These are phyloP conservation scores for Fragum whitleyi DNA, from an alignment of 2,888 invertebrate genomes.

Conservation along the genomic window DNA sequence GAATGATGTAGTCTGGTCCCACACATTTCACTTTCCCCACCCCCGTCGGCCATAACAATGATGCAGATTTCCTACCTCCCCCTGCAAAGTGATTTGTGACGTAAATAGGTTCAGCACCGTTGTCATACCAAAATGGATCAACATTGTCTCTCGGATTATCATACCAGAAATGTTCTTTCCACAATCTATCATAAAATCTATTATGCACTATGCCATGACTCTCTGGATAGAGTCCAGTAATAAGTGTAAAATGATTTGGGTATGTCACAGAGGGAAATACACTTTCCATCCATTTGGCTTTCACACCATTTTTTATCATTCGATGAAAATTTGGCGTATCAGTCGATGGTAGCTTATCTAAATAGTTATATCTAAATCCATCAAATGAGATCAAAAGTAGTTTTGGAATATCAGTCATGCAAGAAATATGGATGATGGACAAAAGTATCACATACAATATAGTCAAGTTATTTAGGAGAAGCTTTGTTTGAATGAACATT, in stretches of 20 bases:
- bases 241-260: slow-evolving; percentile 90
- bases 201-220: slow-evolving; percentile 90
- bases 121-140: slow-evolving; percentile 85
- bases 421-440: neutral
- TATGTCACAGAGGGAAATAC: slow-evolving; percentile 88
- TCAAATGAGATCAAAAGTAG: slow-evolving; percentile 85
- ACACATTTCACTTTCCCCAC: slow-evolving; percentile 86
- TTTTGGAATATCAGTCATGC: slow-evolving; percentile 50
- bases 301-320: slow-evolving; percentile 87
- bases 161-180: slow-evolving; percentile 67
- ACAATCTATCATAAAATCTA: slow-evolving; percentile 87
- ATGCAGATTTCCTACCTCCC: slow-evolving; percentile 87
- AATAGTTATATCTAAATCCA: slow-evolving; percentile 90
- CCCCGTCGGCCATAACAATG: slow-evolving; percentile 90
- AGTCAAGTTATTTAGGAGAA: neutral
- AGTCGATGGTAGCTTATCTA: slow-evolving; percentile 85
- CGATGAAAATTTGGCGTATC: slow-evolving; percentile 88
- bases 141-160: slow-evolving; percentile 71
- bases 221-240: slow-evolving; percentile 88
- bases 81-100: slow-evolving; percentile 87
- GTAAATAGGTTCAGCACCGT: slow-evolving; percentile 83
- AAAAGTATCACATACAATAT: neutral
- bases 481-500: too few species aligned
- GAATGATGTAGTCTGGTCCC: slow-evolving; percentile 63
- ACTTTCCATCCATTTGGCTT: slow-evolving; percentile 86